These are phyloP conservation scores for Metridium senile DNA, from an alignment of 92 coral and sea anemone genomes.

Conservation along the genomic window DNA sequence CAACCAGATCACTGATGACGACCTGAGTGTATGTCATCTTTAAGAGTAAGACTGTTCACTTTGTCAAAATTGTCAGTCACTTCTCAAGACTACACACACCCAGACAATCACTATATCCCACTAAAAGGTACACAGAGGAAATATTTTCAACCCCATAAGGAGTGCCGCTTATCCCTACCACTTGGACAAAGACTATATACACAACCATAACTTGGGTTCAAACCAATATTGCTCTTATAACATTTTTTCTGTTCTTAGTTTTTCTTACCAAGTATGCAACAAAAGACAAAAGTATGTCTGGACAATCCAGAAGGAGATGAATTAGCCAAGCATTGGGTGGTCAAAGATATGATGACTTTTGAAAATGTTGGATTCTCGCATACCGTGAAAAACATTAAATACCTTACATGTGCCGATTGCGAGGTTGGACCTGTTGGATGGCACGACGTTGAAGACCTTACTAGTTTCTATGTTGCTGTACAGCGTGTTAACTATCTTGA, in stretches of 20 bases:
- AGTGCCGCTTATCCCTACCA: too few species aligned
- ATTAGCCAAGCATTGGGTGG: conserved; percentile 79
- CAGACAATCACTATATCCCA: too few species aligned
- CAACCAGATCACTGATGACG: too few species aligned
- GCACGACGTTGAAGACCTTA: conserved; percentile 78
- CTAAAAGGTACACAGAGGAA: too few species aligned
- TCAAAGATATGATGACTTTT: conserved; percentile 89
- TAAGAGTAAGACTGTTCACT: too few species aligned
- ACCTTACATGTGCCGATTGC: conserved; percentile 95
- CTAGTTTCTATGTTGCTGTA: conserved; percentile 74
- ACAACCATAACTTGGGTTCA: not conserved
- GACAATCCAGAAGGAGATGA: conserved; percentile 76
- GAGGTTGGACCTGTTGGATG: conserved; percentile 98
- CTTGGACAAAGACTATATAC: not conserved
- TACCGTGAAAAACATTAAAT: conserved; percentile 86
- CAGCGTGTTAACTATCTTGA: conserved; percentile 74
- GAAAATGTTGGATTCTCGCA: conserved; percentile 99
- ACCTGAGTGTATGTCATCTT: too few species aligned
- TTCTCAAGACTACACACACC: too few species aligned
- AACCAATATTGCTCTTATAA: not conserved
- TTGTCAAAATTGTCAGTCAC: too few species aligned
- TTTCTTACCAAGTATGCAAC: conserved; percentile 80
- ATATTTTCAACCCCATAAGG: too few species aligned
- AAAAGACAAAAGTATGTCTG: conserved; percentile 59
- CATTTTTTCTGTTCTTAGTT: conserved; percentile 44